phyloP scores from a whole-genome alignment of 2,888 invertebrate species.

The Lepas anatifera region DNA sequence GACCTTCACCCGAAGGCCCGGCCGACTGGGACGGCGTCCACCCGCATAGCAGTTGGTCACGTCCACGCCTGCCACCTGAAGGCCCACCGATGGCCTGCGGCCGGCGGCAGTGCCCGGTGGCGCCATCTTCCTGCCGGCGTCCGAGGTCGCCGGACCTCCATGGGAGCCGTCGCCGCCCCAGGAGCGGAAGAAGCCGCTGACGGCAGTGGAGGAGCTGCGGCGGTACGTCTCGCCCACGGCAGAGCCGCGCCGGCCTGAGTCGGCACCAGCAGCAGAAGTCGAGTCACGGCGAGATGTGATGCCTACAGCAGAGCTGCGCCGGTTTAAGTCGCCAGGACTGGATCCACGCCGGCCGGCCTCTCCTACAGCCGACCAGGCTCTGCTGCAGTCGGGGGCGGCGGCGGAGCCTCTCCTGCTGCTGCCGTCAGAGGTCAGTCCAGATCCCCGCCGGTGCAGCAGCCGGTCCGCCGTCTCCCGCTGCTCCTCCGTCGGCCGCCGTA shows the following conservation, averaged over 20 bases:
- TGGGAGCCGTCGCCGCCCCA: too few species aligned
- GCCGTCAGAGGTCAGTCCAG: neutral
- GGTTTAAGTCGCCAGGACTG: neutral
- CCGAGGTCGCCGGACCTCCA: too few species aligned
- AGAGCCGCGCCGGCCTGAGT: neutral
- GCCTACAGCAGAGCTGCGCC: neutral
- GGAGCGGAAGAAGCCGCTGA: too few species aligned
- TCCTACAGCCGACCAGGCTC: too few species aligned
- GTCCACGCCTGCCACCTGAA: neutral
- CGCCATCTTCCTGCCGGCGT: too few species aligned
- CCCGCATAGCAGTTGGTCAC: neutral
- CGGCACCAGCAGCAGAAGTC: too few species aligned
- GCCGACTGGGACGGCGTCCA: neutral
- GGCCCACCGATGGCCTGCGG: neutral
- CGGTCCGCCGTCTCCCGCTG: neutral
- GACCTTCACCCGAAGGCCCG: slow-evolving; percentile 22
- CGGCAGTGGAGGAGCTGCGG: neutral
- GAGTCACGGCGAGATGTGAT: neutral
- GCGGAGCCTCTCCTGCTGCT: too few species aligned
- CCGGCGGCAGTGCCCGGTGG: neutral
- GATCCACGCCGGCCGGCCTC: neutral
- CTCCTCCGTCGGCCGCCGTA: neutral
- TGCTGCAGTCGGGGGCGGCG: too few species aligned
- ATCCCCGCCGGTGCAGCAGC: neutral
- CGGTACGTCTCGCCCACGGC: neutral